Percentiles rank a stretch among this genome's conserved stretches.
Conservation (phyloP, 2,888 invertebrate species). For the Xylota segnis region DNA sequence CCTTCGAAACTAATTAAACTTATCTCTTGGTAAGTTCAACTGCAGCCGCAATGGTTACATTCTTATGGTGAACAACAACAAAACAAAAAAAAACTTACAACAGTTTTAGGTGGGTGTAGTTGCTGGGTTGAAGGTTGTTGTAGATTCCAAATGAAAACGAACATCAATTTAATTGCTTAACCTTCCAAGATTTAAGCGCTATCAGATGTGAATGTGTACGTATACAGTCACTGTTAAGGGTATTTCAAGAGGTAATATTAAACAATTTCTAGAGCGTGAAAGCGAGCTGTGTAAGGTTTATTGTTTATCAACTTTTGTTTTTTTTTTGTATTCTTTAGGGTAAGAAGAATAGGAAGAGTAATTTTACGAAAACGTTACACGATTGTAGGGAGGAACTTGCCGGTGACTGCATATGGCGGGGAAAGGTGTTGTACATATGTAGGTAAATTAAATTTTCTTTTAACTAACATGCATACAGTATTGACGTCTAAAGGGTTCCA, state of each 20-base stretch:
- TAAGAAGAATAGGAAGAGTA: not conserved
- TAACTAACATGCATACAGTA: no score
- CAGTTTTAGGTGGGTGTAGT: not conserved
- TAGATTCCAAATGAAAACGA: slow-evolving; percentile 61
- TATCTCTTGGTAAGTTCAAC: slow-evolving; percentile 62
- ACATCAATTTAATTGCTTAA: slow-evolving; percentile 68
- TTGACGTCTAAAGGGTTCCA: no score
- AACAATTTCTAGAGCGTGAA: slow-evolving; percentile 55
- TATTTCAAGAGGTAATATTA: slow-evolving; percentile 6
- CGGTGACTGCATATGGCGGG: slow-evolving; percentile 42
- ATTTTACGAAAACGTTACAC: slow-evolving; percentile 7
- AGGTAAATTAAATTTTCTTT: not conserved
- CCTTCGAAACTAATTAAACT: slow-evolving; percentile 73
- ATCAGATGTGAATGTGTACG: slow-evolving; percentile 15
- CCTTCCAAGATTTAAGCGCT: slow-evolving; percentile 58
- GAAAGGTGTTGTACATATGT: not conserved
- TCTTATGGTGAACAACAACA: slow-evolving; percentile 27
- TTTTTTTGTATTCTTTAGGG: slow-evolving; percentile 6
- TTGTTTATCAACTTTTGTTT: not conserved
- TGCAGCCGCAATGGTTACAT: slow-evolving; percentile 48
- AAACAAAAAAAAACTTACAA: slow-evolving; percentile 26
- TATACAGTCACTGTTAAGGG: not conserved
- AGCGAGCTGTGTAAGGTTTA: not conserved
- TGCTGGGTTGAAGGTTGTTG: not conserved
- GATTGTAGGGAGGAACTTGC: not conserved